Conservation (phyloP, 1,140 invertebrate genomes). For the Drosophila serrata region DNA sequence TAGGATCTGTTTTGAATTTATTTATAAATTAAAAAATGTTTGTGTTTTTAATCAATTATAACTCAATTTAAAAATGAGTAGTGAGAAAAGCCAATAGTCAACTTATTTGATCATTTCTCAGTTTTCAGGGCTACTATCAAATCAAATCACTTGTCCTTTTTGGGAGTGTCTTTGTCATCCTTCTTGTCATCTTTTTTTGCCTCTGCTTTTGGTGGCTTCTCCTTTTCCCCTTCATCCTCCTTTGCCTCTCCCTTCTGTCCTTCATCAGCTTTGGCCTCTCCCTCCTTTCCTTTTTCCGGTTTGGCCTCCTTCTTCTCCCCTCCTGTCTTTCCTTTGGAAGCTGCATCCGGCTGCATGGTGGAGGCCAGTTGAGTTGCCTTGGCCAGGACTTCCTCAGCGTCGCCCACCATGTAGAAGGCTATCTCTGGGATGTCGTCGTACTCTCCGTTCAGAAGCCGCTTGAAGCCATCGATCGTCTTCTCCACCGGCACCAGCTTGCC, state of each 20-base stretch:
- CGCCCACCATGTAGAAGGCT: slow-evolving; percentile 95
- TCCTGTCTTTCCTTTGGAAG: slow-evolving; percentile 11
- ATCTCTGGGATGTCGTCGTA: slow-evolving; percentile 93
- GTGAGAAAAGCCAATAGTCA: not conserved
- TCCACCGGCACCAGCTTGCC: slow-evolving; percentile 88
- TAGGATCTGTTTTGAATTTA: not conserved
- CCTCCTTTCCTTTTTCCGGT: slow-evolving; percentile 4
- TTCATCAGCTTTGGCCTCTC: not conserved
- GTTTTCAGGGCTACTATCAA: not conserved
- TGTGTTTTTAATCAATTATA: not conserved
- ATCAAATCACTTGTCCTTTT: slow-evolving; percentile 17
- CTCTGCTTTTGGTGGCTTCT: not conserved
- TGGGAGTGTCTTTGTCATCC: not conserved
- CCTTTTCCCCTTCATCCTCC: not conserved
- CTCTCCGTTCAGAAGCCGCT: slow-evolving; percentile 89
- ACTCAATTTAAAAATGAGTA: not conserved
- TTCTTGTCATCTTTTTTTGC: not conserved
- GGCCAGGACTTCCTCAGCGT: slow-evolving; percentile 91
- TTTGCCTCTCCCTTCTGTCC: slow-evolving; percentile 1
- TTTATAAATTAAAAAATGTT: not conserved
- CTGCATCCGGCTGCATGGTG: slow-evolving; percentile 30
- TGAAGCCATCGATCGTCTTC: slow-evolving; percentile 87
- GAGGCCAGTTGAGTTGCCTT: slow-evolving; percentile 91
- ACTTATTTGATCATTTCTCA: not conserved
- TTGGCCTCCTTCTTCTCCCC: not conserved